Percentiles rank a stretch among this genome's conserved stretches.
These are phyloP conservation scores for Tenebrosternarchus preto DNA, from an alignment of 2,113 vertebrate genomes.

Conservation along the genomic window DNA sequence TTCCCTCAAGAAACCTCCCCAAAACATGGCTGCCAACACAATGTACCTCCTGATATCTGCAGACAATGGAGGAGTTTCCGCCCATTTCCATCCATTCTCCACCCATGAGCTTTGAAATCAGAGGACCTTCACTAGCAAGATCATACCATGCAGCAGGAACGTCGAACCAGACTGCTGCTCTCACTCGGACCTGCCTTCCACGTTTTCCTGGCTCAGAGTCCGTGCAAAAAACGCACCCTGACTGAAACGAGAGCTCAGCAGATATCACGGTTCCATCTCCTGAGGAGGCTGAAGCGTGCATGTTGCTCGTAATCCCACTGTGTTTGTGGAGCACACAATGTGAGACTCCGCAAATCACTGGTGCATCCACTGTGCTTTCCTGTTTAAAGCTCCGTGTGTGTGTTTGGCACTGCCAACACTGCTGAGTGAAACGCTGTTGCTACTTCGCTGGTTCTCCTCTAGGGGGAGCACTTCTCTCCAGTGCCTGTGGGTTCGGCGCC, in stretches of 20 bases:
- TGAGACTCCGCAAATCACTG: no score
- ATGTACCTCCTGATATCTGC: background rate
- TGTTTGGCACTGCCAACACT: background rate
- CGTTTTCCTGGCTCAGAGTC: background rate
- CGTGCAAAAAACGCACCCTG: background rate
- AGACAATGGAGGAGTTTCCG: background rate
- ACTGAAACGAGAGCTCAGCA: background rate
- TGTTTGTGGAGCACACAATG: no score
- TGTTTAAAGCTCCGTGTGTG: background rate
- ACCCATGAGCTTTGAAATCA: no score
- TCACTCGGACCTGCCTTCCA: background rate
- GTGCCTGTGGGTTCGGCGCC: conserved; percentile 40
- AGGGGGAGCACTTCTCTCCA: conserved; percentile 44
- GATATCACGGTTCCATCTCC: background rate
- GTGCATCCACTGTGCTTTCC: background rate
- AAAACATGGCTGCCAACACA: background rate
- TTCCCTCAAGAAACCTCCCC: background rate
- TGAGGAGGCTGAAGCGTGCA: background rate
- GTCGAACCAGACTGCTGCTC: conserved; percentile 44
- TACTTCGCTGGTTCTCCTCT: conserved; percentile 55
- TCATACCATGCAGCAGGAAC: no score
- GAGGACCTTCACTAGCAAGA: conserved; percentile 68
- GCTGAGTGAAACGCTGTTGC: conserved; percentile 46
- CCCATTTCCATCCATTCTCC: background rate
- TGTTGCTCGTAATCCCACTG: background rate